phyloP scores from a whole-genome alignment of 2,113 vertebrate genomes.

The Odontophorus gujanensis region DNA sequence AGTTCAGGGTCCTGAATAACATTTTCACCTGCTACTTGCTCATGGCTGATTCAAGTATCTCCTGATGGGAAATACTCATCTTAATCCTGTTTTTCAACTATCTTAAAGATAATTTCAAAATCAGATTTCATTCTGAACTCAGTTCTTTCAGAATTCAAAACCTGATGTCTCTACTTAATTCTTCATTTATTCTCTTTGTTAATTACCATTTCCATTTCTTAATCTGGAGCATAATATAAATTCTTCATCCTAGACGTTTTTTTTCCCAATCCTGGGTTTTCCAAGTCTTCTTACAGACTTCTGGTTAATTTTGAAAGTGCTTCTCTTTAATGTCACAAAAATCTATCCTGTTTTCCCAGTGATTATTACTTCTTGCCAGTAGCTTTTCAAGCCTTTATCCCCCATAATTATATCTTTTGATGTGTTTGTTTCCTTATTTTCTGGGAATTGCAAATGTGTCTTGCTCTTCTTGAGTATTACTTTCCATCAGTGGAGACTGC shows the following conservation, averaged over 20 bases:
- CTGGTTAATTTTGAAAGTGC: neutral
- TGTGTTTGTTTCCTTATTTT: neutral
- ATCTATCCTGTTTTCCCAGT: neutral
- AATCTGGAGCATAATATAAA: neutral
- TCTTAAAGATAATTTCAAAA: neutral
- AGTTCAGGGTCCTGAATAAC: neutral
- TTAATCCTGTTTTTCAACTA: neutral
- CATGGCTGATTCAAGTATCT: neutral
- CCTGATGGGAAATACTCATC: neutral
- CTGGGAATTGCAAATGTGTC: neutral
- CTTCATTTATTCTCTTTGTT: neutral
- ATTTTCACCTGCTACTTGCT: neutral
- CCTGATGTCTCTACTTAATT: neutral
- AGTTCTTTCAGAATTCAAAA: neutral
- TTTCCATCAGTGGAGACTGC: neutral
- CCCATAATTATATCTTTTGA: neutral
- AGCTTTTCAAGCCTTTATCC: neutral
- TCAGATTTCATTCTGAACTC: neutral
- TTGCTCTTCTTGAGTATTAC: neutral
- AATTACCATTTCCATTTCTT: neutral
- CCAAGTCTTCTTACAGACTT: neutral
- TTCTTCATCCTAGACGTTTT: neutral
- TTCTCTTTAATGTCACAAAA: neutral
- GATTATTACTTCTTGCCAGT: neutral
- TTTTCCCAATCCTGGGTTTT: neutral